Evolutionary conservation across 2,797 vertebrate genomes (phyloP).

Genomic region (Botia almorhae): DNA sequence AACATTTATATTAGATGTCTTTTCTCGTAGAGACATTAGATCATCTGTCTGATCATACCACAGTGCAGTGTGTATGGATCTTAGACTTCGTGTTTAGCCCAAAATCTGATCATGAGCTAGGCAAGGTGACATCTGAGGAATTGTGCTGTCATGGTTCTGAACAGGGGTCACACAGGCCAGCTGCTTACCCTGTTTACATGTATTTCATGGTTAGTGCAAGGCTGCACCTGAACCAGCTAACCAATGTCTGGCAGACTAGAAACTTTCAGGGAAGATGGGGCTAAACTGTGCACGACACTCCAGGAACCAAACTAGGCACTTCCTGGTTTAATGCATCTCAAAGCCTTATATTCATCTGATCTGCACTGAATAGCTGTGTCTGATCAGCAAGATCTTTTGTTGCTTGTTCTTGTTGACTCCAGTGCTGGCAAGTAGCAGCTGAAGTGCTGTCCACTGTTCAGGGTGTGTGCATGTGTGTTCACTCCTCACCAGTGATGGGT

Average conservation of each 20-base stretch:
- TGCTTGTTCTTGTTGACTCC: too few relatives aligned
- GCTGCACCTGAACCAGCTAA: too few relatives aligned
- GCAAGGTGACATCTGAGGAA: constrained; percentile 13
- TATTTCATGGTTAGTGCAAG: not conserved
- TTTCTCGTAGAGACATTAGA: not conserved
- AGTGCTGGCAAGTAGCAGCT: too few relatives aligned
- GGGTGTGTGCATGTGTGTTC: too few relatives aligned
- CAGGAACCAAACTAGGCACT: too few relatives aligned
- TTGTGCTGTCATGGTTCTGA: constrained; percentile 10
- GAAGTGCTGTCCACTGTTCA: too few relatives aligned
- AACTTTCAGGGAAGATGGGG: too few relatives aligned
- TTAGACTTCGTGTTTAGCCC: not conserved
- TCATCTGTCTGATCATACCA: too few relatives aligned
- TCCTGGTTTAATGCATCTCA: too few relatives aligned
- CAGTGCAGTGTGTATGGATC: not conserved
- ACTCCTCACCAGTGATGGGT: too few relatives aligned
- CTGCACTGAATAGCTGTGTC: not conserved
- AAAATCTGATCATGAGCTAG: not conserved
- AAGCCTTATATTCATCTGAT: not conserved
- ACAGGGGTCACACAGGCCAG: not conserved
- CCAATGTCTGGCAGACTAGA: too few relatives aligned
- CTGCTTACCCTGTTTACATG: not conserved
- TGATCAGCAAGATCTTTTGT: not conserved
- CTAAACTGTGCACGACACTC: too few relatives aligned
- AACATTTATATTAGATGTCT: not conserved